These are phyloP conservation scores for Dryobota labecula DNA, from an alignment of 2,888 invertebrate species.

Conservation along the genomic window DNA sequence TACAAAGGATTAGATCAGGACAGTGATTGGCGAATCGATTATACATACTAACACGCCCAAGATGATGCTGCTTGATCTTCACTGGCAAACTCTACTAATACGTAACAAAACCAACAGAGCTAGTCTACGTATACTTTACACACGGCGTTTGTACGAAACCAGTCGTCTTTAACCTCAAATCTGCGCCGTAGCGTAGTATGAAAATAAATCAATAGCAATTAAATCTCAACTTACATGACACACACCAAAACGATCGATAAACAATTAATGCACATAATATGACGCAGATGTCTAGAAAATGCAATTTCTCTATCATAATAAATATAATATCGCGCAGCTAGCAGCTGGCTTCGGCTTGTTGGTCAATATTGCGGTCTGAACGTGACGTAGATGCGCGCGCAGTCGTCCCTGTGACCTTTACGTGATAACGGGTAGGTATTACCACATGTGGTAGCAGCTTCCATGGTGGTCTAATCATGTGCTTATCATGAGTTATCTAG, in stretches of 20 bases:
- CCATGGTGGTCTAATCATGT: constrained; percentile 41
- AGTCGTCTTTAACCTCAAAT: background rate
- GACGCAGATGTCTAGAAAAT: constrained; percentile 29
- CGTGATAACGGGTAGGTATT: constrained; percentile 56
- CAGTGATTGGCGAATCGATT: background rate
- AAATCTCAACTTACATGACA: constrained; percentile 1
- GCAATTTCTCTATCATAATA: constrained; percentile 30
- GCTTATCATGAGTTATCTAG: constrained; percentile 19
- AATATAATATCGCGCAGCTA: constrained; percentile 32
- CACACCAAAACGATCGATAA: background rate
- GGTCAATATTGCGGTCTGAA: constrained; percentile 80
- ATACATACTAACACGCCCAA: background rate
- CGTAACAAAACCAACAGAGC: background rate
- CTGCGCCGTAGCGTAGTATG: background rate
- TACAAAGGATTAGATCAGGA: background rate
- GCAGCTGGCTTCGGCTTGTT: constrained; percentile 64
- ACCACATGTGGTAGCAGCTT: constrained; percentile 40
- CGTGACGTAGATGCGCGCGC: constrained; percentile 85
- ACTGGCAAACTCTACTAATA: background rate
- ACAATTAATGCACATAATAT: constrained; percentile 13
- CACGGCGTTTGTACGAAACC: background rate
- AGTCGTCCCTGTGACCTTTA: constrained; percentile 80
- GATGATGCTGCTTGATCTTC: background rate
- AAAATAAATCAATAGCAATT: constrained; percentile 20
- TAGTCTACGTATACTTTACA: background rate